Evolutionary conservation across 2,888 invertebrate species (phyloP), one percentile per base, ranked within the genome.

Genomic region (Diaphora mendica): DNA sequence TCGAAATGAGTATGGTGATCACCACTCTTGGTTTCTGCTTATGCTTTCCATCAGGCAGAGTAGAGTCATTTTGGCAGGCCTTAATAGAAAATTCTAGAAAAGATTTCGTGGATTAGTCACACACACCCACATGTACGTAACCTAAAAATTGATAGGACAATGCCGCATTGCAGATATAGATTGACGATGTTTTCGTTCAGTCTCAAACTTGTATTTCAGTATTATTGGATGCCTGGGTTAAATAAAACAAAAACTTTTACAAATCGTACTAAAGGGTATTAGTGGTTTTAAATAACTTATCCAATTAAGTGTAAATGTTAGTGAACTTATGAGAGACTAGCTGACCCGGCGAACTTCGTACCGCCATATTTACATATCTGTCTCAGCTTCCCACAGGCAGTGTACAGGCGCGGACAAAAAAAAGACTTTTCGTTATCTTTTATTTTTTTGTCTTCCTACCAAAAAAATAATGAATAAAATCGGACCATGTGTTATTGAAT

Each of bases 141-240:
- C n/a, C 51, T 55, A n/a, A 55, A 55, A 55, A 51, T 26, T 68
- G 68, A 48, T 48, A 15, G 33, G 20, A 17, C 68, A n/a, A 20
- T 30, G 11, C 68, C 48, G 68, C 68, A 68, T 33, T 68, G 68
- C 68, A 68, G 68, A 33, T 68, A 17, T 20, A 48, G 30, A 48
- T 33, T 68, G 68, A 68, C 33, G 20, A 48, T 30, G 68, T 48
- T 68, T 68, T 20, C 48, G 17, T 33, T 48, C 51, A 30, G 30
- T 30, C 39, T 8, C 5, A 42, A 66, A 3, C 7, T 55, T 55
- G n/a, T n/a, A n/a, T 55, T 55, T 23, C 2, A 51, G 51, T 55
- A 11, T n/a, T 55, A 1, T 55, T 55, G 51, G n/a, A n/a, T 55
- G 1, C 2, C 51, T n/a, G n/a, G 51, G 51, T 55, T 55, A n/a